Base-by-base conservation (phyloP, 2,797 vertebrate genomes). In the Arnoldichthys spilopterus region DNA sequence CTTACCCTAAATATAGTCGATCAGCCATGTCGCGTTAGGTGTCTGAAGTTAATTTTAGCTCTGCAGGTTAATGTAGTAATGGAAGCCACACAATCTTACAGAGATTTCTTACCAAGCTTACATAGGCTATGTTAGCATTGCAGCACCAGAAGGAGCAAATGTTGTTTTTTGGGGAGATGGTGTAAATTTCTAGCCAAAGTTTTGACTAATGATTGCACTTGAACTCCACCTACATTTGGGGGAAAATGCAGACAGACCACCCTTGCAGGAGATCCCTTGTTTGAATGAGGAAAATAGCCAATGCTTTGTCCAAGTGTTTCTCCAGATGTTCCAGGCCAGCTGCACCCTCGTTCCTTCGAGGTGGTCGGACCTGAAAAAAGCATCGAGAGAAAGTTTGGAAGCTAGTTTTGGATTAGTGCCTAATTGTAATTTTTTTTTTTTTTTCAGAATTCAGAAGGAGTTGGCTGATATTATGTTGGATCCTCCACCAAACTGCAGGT, bases 401-500 rank as follows among this genome's bases (percentile, higher is more conserved):
- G 30, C 18, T 15, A n/a, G 3, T 5, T 16, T 30, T 68, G 28
- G 37, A 22, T n/a, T 16, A 32, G 2, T 18, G 15, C 47, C 16
- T 16, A 16, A 49, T 16, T 16, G 13, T n/a, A n/a, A 49, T 16
- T 56, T 12, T 24, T 26, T 56, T 24, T 13, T 30, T 32, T 34
- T 20, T 84, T 84, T 54, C 90, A 98, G 97, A 95, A 98, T 98
- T 94, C 97, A 98, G 90, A 98, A 98, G 90, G 97, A 98, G 77
- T 79, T 98, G 94, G 97, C 97, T 12, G 97, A 98, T 84, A 98
- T 98, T 83, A 98, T 97, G 22, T 88, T 98, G 94, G 97, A 98
- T 86, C 97, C 97, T 59, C 97, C 97, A 13, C 97, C 97, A 1
- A 98, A 98, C 92, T 98, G 97, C 96, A 98, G 97, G 97, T 98